Base-by-base conservation (phyloP, 2,888 invertebrate species). In the Halocaridina rubra region DNA sequence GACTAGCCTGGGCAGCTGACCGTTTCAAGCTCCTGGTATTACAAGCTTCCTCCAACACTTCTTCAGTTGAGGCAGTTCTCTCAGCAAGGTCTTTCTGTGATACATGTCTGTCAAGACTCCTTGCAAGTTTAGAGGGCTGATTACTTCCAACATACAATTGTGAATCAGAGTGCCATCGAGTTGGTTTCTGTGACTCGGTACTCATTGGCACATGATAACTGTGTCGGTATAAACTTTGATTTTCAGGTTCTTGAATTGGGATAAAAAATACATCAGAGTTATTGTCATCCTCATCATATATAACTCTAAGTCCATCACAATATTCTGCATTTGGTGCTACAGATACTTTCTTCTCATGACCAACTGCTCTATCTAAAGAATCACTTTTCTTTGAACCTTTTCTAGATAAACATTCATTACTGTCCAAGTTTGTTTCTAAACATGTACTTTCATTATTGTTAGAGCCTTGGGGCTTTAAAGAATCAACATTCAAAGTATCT, bases 251-350 rank as follows among this genome's bases (percentile, higher is more conserved):
- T 39, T 75, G 79, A 76, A 86, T 86, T 24, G 86, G 86, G 67
- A 86, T 75, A 80, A 82, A 86, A 80, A 86, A 84, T 57, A 86
- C 74, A 61, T 86, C 86, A 3, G 86, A 86, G 61, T 86, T 86
- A 67, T 86, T 82, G 69, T 86, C 86, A 67, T 86, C 86, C 29
- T 86, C 86, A 32, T 86, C 86, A 13, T 86, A 82, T 67, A 86
- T 84, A 46, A 86, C 79, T 53, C 86, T 72, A 39, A 86, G 82
- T 2, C 86, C 86, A 80, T 86, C 86, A 76, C 86, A 82, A 30
- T 86, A 86, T 76, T 86, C 82, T 1, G 71, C 10, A 33, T 84
- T 84, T n/a, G 30, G 61, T 16, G 59, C 32, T 8, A 71, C 59
- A 3, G 82, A 78, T n/a, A 72, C 30, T 64, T 84, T 84, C 33